Evolutionary conservation across 2,113 vertebrate species (phyloP).

Genomic region (Dermatemys mawii): DNA sequence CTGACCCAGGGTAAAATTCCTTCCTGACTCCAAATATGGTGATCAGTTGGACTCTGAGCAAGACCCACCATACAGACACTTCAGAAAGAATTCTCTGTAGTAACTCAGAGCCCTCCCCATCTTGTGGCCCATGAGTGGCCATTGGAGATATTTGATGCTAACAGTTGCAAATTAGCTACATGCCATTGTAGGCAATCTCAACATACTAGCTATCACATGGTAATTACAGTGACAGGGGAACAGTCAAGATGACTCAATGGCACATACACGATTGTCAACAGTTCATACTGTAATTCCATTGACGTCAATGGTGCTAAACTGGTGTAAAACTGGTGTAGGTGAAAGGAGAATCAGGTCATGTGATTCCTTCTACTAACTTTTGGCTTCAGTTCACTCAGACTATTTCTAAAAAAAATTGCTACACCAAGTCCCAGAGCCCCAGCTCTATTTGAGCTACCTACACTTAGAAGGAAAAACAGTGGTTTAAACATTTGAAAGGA

Average conservation of each 20-base stretch:
- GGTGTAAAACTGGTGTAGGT: neutral
- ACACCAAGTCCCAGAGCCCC: neutral
- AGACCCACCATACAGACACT: neutral
- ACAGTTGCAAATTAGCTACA: neutral
- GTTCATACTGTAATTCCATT: neutral
- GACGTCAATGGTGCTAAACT: neutral
- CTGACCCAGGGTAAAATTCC: neutral
- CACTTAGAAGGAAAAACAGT: neutral
- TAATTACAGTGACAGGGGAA: neutral
- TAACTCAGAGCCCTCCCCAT: neutral
- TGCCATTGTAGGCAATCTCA: neutral
- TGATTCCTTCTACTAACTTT: neutral
- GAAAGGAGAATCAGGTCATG: neutral
- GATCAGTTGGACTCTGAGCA: neutral
- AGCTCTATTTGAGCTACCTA: neutral
- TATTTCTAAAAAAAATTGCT: neutral
- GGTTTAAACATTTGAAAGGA: neutral
- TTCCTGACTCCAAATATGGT: neutral
- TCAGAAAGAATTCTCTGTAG: neutral
- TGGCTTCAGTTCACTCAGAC: neutral
- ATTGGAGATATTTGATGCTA: neutral
- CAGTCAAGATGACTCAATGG: neutral
- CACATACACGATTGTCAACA: neutral
- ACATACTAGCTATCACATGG: neutral
- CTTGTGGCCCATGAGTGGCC: neutral